Base-by-base conservation (phyloP, 2,888 invertebrate genomes). In the Agonopterix heracliana region DNA sequence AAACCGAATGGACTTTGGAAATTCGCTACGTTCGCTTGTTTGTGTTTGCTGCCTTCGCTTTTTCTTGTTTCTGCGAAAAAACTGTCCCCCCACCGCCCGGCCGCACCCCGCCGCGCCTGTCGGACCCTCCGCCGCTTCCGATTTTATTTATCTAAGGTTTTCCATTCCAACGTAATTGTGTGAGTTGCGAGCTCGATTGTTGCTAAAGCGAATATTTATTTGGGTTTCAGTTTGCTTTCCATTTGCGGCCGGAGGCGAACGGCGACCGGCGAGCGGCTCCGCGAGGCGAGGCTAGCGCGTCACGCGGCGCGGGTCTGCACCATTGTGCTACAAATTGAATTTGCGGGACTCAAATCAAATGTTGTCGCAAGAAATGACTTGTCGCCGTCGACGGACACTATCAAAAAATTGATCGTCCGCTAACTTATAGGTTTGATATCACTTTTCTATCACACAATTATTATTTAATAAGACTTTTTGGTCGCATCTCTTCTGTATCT, bases 181-280 rank as follows among this genome's bases (percentile, higher is more conserved):
- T 81, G 81, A 83, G 83, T 81, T 81, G 77, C 74, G 80, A 78
- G 78, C 71, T 72, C 81, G 78, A 82, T 82, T 81, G 84, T 86
- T 76, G 80, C 83, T 79, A 81, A 78, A 85, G 79, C 82, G 85
- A 86, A 87, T 87, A 85, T 87, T 87, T 86, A 86, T 87, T 85
- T 77, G 83, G 79, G 80, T 74, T 73, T 71, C 68, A 69, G 81
- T 84, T 80, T 78, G 74, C 76, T 79, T 78, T 81, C 79, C 78
- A 76, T 80, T 69, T 34, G 47, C 51, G 49, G 49, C 56, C 41
- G 44, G 34, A 45, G 50, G 47, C 46, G 51, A 13, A 41, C 43
- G 50, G 48, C 49, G 53, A 42, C 3, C 3, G 12, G 8, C 4
- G 41, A 9, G 41, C 12, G 41, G 41, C 12, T 0, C 26, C 26